Evolutionary conservation across 1,140 invertebrate species (phyloP), one percentile per base, ranked within the genome.

Genomic region (Pararge aegeria): DNA sequence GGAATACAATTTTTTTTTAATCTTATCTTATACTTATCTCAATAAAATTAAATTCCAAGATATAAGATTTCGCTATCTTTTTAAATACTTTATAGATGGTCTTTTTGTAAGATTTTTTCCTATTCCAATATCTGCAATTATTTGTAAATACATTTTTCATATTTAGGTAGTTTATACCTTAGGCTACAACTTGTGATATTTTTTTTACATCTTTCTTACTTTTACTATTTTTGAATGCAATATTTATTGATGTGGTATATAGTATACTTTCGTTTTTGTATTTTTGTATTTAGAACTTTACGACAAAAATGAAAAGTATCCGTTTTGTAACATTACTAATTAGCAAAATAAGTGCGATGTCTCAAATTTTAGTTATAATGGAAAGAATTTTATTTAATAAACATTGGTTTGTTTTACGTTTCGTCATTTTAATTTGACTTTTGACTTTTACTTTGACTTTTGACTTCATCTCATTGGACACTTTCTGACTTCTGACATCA

Each of bases 301-400:
- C 55, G 59, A 64, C 69, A 66, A 59, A 66, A 70, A 63, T 58
- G 57, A 65, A 68, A 66, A 66, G 61, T 66, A 70, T 51, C 49
- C 57, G 52, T 57, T 54, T 52, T 61, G 68, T 67, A 66, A 68
- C 68, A 78, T 56, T 62, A 73, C 75, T 77, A 75, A 75, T 68
- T 72, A 66, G 49, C 60, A 71, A 59, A 72, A 75, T 85, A 83
- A 87, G 86, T 89, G 86, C 73, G 86, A 89, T 87, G 86, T 89
- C 84, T 66, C 68, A 76, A 57, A 66, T 58, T 50, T 51, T 44
- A 68, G 61, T 72, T 55, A 71, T 55, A 59, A 60, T 73, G 66
- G 50, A 79, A 65, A 71, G 55, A 38, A 70, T 69, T 77, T 64
- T 77, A 66, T 68, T 81, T 70, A 66, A 69, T 66, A 70, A 81